These are phyloP conservation scores for Xylophagus ater DNA, from an alignment of 2,888 invertebrate species.

Conservation along the genomic window DNA sequence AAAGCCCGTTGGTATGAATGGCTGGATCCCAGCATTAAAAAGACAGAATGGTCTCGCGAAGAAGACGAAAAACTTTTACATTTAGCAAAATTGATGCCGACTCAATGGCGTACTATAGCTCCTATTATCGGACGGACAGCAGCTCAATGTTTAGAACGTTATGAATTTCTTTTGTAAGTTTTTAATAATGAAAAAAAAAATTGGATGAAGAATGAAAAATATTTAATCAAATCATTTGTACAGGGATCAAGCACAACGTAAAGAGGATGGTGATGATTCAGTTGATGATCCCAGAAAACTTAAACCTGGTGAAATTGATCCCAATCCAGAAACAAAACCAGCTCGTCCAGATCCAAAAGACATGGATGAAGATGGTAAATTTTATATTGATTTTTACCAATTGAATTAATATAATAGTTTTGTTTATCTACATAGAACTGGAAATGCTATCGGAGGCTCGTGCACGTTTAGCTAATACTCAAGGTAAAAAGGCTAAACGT, in stretches of 20 bases:
- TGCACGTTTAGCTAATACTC: conserved; percentile 96
- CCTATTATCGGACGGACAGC: conserved; percentile 98
- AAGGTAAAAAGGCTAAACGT: conserved; percentile 83
- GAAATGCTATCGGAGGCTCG: conserved; percentile 99
- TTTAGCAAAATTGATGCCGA: conserved; percentile 97
- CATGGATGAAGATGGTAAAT: conserved; percentile 96
- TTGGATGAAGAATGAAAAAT: no score
- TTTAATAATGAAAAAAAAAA: no score
- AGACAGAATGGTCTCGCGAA: conserved; percentile 99
- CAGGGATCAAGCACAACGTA: conserved; percentile 94
- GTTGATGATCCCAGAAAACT: conserved; percentile 92
- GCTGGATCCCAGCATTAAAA: conserved; percentile 99
- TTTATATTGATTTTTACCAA: background rate
- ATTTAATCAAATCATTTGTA: background rate
- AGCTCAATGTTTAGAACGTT: conserved; percentile 95
- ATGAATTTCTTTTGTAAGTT: conserved; percentile 86
- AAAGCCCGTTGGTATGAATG: conserved; percentile 99
- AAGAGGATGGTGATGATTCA: conserved; percentile 86
- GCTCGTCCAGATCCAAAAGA: conserved; percentile 98
- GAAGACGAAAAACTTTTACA: conserved; percentile 97
- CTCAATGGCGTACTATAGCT: conserved; percentile 99
- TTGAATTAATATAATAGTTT: background rate
- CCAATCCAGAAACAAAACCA: conserved; percentile 99
- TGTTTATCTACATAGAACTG: conserved; percentile 53
- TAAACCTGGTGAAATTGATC: conserved; percentile 98